These are phyloP conservation scores for Clarias laeviceps DNA, from an alignment of 2,797 vertebrate species.

Conservation along the genomic window DNA sequence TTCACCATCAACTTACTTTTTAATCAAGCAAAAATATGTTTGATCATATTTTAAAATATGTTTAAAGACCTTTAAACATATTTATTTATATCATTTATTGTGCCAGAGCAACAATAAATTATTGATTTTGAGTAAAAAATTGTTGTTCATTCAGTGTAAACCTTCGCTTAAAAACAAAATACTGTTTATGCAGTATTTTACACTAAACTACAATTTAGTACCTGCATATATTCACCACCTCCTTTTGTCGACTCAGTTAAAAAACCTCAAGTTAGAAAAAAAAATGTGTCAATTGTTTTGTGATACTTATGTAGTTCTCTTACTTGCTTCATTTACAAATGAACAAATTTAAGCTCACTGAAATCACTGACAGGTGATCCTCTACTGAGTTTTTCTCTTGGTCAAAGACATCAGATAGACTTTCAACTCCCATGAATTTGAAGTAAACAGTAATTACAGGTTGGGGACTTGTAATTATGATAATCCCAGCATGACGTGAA, in stretches of 20 bases:
- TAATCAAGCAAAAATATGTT: too few species aligned
- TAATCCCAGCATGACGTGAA: background rate
- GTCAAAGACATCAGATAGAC: background rate
- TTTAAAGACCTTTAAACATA: too few species aligned
- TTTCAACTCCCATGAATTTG: background rate
- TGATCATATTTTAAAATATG: too few species aligned
- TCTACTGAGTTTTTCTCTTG: background rate
- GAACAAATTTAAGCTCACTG: background rate
- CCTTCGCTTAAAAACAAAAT: too few species aligned
- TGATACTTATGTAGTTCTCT: background rate
- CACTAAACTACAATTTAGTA: background rate
- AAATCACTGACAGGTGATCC: background rate
- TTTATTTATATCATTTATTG: too few species aligned
- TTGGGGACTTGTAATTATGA: background rate
- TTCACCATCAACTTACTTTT: too few species aligned
- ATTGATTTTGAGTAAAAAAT: too few species aligned
- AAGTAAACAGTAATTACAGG: background rate
- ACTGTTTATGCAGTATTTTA: too few species aligned
- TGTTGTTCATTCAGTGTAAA: too few species aligned
- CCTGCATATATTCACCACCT: background rate
- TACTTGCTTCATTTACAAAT: background rate
- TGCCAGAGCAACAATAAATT: too few species aligned
- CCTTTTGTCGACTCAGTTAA: background rate
- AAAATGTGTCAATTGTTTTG: background rate
- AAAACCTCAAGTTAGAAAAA: background rate